Conservation (phyloP, 2,797 vertebrate genomes). For the Sebastes diaconus region DNA sequence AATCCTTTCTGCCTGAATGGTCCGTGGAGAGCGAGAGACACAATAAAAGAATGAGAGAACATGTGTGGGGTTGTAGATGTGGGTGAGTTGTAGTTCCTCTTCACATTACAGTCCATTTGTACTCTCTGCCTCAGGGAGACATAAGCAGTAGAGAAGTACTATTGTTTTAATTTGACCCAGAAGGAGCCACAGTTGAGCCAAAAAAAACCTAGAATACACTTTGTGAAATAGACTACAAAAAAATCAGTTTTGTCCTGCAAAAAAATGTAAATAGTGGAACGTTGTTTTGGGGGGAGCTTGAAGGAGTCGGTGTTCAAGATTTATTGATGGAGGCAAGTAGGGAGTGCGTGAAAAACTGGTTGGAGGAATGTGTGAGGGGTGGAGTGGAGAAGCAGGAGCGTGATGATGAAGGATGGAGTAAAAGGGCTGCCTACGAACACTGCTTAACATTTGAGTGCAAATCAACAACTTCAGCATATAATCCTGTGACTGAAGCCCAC, state of each 20-base stretch:
- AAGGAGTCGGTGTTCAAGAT: constrained; percentile 2
- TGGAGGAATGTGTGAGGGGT: constrained; percentile 2
- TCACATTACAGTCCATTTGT: constrained; percentile 22
- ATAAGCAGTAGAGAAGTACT: background rate
- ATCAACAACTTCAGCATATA: background rate
- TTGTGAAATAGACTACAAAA: background rate
- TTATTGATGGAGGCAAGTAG: constrained; percentile 1
- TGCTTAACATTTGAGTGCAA: background rate
- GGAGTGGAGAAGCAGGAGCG: background rate
- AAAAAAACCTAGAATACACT: background rate
- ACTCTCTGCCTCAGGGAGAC: background rate
- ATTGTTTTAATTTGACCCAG: background rate
- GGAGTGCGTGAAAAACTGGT: constrained; percentile 6
- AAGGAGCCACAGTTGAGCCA: background rate
- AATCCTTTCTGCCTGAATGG: constrained; percentile 63
- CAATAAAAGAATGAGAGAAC: background rate
- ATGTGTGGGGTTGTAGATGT: constrained; percentile 19
- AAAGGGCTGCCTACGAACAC: background rate
- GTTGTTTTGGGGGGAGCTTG: background rate
- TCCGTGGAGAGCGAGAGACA: constrained; percentile 12
- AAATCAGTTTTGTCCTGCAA: background rate
- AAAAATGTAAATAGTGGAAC: background rate
- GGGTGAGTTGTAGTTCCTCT: constrained; percentile 14
- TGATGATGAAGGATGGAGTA: constrained; percentile 9
- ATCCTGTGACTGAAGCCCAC: background rate